These are phyloP conservation scores for Lycodopsis pacificus DNA, from an alignment of 2,797 vertebrate species.

Conservation along the genomic window DNA sequence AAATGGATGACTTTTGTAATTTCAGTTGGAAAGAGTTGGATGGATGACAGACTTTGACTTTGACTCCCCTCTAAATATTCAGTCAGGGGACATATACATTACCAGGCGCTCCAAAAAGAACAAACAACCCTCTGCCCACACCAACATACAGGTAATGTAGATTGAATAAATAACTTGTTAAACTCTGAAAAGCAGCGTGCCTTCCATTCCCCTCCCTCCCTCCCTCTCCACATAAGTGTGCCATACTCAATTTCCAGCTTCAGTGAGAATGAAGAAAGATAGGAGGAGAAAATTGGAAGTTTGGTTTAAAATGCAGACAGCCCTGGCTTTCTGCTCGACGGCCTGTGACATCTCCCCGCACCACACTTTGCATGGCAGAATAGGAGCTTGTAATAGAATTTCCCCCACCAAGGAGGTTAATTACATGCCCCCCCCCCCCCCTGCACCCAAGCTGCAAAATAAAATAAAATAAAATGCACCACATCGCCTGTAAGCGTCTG, in stretches of 20 bases:
- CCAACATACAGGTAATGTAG: conserved; percentile 73
- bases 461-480: conserved; percentile 67
- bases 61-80: neutral
- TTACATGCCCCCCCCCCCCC: conserved; percentile 84
- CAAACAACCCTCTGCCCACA: conserved; percentile 40
- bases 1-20: neutral
- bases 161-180: conserved; percentile 79
- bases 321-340: conserved; percentile 92
- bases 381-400: conserved; percentile 96
- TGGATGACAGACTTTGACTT: neutral
- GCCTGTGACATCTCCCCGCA: conserved; percentile 94
- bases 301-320: conserved; percentile 95
- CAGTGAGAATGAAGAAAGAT: conserved; percentile 86
- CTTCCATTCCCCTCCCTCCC: conserved; percentile 65
- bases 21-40: neutral
- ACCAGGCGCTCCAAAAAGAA: conserved; percentile 48
- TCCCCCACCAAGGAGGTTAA: conserved; percentile 93
- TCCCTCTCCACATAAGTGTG: conserved; percentile 77
- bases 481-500: conserved; percentile 73
- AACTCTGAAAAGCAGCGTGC: conserved; percentile 77
- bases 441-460: conserved; percentile 43
- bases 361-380: conserved; percentile 94
- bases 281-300: conserved; percentile 83
- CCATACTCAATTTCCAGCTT: conserved; percentile 91
- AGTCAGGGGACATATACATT: neutral